Base-by-base conservation (phyloP, 2,113 vertebrate species). In the Sebastes schlegelii region DNA sequence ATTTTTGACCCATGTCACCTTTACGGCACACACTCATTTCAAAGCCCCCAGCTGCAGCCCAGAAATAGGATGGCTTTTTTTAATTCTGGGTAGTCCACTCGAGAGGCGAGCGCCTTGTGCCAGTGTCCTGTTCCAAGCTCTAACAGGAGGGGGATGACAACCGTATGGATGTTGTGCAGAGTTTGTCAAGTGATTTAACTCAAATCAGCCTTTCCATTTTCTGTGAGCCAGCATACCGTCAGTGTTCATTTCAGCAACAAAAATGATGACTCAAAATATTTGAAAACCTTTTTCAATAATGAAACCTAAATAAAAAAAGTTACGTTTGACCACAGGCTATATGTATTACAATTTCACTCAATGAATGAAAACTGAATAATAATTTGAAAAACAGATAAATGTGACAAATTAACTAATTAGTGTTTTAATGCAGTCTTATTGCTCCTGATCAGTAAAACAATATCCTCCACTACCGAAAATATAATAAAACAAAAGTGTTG, bases 1-100 rank as follows among this genome's bases (percentile, higher is more conserved):
- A 89, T 82, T 88, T 92, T 84, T 92, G 90, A 93, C 89, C 91
- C 82, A 86, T 86, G 90, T 93, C 93, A 93, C 93, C 92, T 93
- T 92, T 90, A 92, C 84, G 77, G 85, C 82, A 80, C 62, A 86
- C 85, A 68, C 83, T 88, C 78, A 83, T 88, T 92, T 90, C 79
- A 94, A 91, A 87, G 61, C 45, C 91, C 34, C 89, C 94, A 93
- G 93, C 93, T 93, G 92, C 85, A 86, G 80, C 76, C 85, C 87
- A 87, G 85, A 92, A 94, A 95, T 94, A 95, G 90, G 82, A 81
- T 8, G 2, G 74, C 85, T 81, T 88, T 94, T 93, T 92, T 93
- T 90, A 89, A 92, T 89, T 70, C 55, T 80, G 80, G 84, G 73
- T 66, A 34, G 86, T 80, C 81, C 82, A 83, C 83, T 87, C 85